Conservation (phyloP, 2,113 vertebrate genomes). For the Cavia aperea region DNA sequence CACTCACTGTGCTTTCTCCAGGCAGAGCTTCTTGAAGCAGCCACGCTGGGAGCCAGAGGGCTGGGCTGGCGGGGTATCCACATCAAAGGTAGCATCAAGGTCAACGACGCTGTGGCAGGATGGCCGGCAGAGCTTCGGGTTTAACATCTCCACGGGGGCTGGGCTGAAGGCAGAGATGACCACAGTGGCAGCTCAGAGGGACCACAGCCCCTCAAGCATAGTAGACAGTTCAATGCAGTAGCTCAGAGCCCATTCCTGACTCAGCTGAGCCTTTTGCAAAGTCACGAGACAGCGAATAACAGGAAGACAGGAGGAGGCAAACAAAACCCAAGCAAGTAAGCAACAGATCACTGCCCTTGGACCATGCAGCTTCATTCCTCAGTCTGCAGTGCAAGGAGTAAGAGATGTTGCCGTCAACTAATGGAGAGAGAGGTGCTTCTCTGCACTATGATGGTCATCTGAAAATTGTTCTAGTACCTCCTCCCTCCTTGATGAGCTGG, state of each 20-base stretch:
- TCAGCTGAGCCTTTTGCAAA: background rate
- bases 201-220: background rate
- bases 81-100: slow-evolving; percentile 84
- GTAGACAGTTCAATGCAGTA: background rate
- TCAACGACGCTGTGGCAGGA: slow-evolving; percentile 81
- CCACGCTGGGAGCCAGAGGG: slow-evolving; percentile 65
- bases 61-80: slow-evolving; percentile 82
- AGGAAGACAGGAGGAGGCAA: slow-evolving; percentile 21
- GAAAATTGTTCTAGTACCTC: background rate
- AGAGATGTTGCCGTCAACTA: background rate
- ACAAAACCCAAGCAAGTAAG: background rate
- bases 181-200: background rate
- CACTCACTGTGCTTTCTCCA: slow-evolving; percentile 82
- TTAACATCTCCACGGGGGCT: slow-evolving; percentile 81
- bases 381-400: background rate
- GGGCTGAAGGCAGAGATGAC: slow-evolving; percentile 78
- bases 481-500: background rate
- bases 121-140: slow-evolving; percentile 79
- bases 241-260: background rate
- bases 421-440: background rate
- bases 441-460: background rate
- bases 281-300: background rate
- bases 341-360: background rate
- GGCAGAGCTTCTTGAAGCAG: slow-evolving; percentile 82
- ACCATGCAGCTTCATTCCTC: background rate